Percentiles rank a stretch among this genome's conserved stretches.
These are phyloP conservation scores for Periparus ater DNA, from an alignment of 2,797 vertebrate species.

Conservation along the genomic window DNA sequence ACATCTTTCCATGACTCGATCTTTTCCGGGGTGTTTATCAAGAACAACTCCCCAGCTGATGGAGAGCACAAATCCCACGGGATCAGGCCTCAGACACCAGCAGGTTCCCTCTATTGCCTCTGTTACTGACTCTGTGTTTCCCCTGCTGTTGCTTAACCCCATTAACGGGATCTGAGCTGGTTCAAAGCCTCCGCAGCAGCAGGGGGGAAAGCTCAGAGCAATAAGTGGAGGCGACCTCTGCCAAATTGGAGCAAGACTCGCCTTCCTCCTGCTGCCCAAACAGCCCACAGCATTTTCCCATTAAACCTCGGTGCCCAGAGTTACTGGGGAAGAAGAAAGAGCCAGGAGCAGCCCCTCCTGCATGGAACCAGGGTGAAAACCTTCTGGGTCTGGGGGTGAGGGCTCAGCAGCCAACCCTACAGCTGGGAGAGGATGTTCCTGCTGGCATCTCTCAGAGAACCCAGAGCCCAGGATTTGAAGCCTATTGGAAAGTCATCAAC, in stretches of 20 bases:
- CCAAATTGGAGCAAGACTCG: slow-evolving; percentile 25
- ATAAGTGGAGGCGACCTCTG: background rate
- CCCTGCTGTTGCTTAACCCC: slow-evolving; percentile 1
- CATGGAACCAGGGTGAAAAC: background rate
- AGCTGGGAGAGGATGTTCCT: rapidly evolving
- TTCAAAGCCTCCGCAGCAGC: slow-evolving; percentile 49
- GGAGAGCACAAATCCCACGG: background rate
- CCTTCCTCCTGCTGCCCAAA: background rate
- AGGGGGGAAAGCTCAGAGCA: slow-evolving; percentile 19
- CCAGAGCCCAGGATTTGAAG: background rate
- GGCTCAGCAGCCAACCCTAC: background rate
- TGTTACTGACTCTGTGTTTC: background rate
- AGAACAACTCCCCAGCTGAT: background rate
- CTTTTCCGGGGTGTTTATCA: background rate
- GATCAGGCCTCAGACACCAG: background rate
- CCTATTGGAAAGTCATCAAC: background rate
- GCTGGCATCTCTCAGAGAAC: background rate
- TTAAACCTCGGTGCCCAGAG: background rate
- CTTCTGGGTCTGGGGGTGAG: rapidly evolving
- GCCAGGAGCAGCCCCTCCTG: background rate
- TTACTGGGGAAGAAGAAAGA: background rate
- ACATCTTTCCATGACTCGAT: rapidly evolving
- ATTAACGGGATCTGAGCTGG: background rate
- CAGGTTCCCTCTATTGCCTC: background rate
- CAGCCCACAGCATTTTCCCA: slow-evolving; percentile 10